Evolutionary conservation across 2,113 vertebrate species (phyloP), one percentile per base, ranked within the genome.

Genomic region (Brevimyrus niger): DNA sequence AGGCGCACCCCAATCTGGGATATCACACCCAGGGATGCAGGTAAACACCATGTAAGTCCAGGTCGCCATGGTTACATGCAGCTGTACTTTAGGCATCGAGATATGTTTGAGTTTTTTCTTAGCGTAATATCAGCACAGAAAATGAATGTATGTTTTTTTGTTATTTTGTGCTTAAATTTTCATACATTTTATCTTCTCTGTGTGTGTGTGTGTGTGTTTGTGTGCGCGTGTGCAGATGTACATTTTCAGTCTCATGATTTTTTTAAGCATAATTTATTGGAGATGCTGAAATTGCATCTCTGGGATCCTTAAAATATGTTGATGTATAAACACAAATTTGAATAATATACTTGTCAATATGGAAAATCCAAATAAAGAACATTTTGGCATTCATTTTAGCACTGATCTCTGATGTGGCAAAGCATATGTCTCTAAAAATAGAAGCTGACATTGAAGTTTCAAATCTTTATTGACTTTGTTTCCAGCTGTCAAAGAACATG

Each of bases 401-500:
- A 87, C 88, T 89, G 73, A 84, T 76, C 73, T 48, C 46, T 73
- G 65, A 27, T 47, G 46, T 80, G 23, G 48, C 15, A 58, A 31
- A 87, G 23, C 1, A 9, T 38, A 61, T 48, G n/a, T 84, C 38
- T 47, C 21, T 35, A 19, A 50, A 50, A 19, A n/a, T n/a, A 55
- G 50, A 35, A 35, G 46, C 31, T 88, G 35, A 15, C 73, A 88
- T 23, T 89, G 42, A 86, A 88, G 93, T 95, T 94, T 96, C 93
- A 94, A 92, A 95, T 94, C 94, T 96, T 96, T 96, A 96, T 96
- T 96, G 92, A 96, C 94, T 93, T 95, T 93, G 93, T 93, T 93
- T 94, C 94, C 95, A 95, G 94, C 94, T 95, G 94, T 96, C 93
- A 94, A 96, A 94, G 93, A 91, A 93, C 96, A 96, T 96, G 96